phyloP scores from a whole-genome alignment of 2,113 vertebrate genomes.

The Polypterus bichir region DNA sequence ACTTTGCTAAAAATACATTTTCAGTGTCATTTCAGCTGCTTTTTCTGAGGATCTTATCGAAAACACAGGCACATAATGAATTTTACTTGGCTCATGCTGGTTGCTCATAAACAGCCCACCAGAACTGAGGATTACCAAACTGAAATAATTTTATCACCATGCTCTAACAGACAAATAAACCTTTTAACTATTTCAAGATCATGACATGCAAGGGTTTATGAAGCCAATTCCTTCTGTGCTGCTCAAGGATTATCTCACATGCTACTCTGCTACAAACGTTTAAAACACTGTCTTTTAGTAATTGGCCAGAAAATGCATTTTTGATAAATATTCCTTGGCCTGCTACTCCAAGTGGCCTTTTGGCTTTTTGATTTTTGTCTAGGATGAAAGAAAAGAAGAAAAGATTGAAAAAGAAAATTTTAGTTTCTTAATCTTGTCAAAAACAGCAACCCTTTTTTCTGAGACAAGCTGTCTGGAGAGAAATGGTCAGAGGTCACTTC shows the following conservation, averaged over 20 bases:
- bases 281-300: too few species aligned
- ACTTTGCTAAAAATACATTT: too few species aligned
- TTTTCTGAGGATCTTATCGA: constrained; percentile 14
- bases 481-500: constrained; percentile 46
- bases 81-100: not conserved
- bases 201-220: too few species aligned
- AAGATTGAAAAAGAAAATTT: constrained; percentile 37
- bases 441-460: constrained; percentile 25
- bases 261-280: too few species aligned
- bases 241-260: too few species aligned
- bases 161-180: too few species aligned
- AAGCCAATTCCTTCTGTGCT: too few species aligned
- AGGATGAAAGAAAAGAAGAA: not conserved
- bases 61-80: not conserved
- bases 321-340: constrained; percentile 55
- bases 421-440: constrained; percentile 8
- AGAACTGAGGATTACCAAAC: not conserved
- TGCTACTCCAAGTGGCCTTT: constrained; percentile 28
- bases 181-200: too few species aligned
- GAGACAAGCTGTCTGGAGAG: constrained; percentile 32
- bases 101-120: not conserved
- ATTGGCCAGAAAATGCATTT: constrained; percentile 29
- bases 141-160: too few species aligned
- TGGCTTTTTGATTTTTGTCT: constrained; percentile 28
- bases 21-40: too few species aligned